Percentiles rank a stretch among this genome's conserved stretches.
Conservation (phyloP, 2,888 invertebrate species). For the Cheiracanthium punctorium region DNA sequence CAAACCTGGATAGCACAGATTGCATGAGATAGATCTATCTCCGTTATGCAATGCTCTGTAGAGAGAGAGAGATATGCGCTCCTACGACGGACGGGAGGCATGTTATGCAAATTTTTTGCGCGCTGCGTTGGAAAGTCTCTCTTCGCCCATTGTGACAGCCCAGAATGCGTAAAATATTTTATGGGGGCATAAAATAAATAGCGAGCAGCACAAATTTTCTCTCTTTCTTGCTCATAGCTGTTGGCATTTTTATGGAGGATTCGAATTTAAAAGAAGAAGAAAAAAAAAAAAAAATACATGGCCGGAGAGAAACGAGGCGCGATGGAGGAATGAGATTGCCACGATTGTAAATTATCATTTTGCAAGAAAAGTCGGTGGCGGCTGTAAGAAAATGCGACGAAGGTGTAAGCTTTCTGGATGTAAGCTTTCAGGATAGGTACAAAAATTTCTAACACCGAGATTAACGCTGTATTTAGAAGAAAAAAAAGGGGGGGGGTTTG, state of each 20-base stretch:
- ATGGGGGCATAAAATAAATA: constrained; percentile 45
- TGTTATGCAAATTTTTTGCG: constrained; percentile 37
- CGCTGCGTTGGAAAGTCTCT: not conserved
- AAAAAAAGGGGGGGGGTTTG: too few relatives aligned
- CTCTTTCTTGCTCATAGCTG: constrained; percentile 22
- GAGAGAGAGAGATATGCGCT: not conserved
- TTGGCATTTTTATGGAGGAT: constrained; percentile 24
- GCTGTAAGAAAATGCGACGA: too few relatives aligned
- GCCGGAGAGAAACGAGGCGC: too few relatives aligned
- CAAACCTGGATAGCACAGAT: not conserved
- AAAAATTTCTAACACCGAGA: too few relatives aligned
- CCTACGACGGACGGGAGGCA: not conserved
- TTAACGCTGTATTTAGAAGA: too few relatives aligned
- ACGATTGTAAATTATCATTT: too few relatives aligned
- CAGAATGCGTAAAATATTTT: constrained; percentile 44
- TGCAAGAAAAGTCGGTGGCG: too few relatives aligned
- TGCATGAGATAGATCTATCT: not conserved
- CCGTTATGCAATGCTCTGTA: not conserved
- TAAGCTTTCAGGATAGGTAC: too few relatives aligned
- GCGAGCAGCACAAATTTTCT: not conserved
- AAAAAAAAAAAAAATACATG: too few relatives aligned
- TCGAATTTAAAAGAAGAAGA: too few relatives aligned
- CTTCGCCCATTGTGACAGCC: not conserved
- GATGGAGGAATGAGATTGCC: too few relatives aligned
- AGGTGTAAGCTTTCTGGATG: too few relatives aligned